Evolutionary conservation across 2,113 vertebrate species (phyloP).

Genomic region (Upupa epops): DNA sequence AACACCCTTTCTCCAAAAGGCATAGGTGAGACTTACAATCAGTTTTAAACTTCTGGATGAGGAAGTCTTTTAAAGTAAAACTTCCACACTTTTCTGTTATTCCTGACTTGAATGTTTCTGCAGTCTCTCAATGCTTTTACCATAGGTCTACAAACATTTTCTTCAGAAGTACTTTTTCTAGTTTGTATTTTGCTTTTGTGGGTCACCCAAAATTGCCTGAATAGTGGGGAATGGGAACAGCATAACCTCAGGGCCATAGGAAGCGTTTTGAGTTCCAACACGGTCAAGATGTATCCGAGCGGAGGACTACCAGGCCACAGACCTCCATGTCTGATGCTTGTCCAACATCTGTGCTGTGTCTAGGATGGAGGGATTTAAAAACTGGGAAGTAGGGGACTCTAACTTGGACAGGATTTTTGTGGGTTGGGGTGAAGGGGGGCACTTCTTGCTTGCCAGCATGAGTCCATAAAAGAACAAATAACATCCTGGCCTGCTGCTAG

Average conservation of each 20-base stretch:
- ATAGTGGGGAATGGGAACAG: neutral
- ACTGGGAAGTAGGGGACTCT: neutral
- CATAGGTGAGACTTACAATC: neutral
- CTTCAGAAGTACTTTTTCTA: neutral
- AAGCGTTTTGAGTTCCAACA: neutral
- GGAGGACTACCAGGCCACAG: neutral
- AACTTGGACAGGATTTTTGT: neutral
- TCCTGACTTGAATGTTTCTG: neutral
- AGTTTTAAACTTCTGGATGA: neutral
- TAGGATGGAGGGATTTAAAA: neutral
- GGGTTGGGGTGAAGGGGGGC: neutral
- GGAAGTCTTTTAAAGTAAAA: neutral
- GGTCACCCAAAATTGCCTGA: neutral
- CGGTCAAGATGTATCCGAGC: neutral
- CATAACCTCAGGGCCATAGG: neutral
- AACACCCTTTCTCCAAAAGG: neutral
- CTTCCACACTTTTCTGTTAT: neutral
- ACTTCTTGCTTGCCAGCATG: slow-evolving; percentile 33
- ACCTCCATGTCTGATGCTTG: accelerated
- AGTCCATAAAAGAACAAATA: slow-evolving; percentile 24
- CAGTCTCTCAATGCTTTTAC: neutral
- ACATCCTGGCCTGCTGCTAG: slow-evolving; percentile 39
- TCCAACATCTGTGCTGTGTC: neutral
- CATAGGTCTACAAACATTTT: neutral
- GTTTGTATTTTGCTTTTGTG: neutral